Conservation (phyloP, 2,797 vertebrate species). For the Halcyon badia region DNA sequence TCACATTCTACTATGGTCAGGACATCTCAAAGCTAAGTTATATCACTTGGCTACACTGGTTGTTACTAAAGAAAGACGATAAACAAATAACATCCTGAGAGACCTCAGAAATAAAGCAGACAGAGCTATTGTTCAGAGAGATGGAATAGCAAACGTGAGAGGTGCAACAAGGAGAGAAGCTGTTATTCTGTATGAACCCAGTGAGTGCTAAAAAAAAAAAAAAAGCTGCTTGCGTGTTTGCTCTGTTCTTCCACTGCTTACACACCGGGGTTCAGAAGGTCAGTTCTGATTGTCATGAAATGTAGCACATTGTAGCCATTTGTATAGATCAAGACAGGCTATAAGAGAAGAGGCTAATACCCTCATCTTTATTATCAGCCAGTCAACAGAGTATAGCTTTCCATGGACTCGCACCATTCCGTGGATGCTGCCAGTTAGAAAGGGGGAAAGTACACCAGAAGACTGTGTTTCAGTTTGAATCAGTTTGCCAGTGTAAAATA, state of each 20-base stretch:
- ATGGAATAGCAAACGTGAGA: not conserved
- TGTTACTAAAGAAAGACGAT: slow-evolving; percentile 34
- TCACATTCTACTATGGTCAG: not conserved
- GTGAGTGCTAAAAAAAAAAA: not conserved
- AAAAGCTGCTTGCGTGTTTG: not conserved
- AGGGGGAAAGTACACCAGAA: not conserved
- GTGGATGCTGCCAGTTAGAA: not conserved
- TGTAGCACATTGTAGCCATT: not conserved
- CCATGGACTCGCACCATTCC: accelerated
- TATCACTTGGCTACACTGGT: not conserved
- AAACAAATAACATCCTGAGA: slow-evolving; percentile 50
- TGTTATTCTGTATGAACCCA: not conserved
- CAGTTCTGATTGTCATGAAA: not conserved
- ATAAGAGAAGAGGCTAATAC: not conserved
- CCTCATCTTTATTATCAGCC: not conserved
- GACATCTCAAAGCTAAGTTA: slow-evolving; percentile 43
- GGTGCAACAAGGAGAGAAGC: not conserved
- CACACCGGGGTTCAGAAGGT: not conserved
- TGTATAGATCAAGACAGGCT: not conserved
- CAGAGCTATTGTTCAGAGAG: not conserved
- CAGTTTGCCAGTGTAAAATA: slow-evolving; percentile 1
- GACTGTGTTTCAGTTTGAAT: slow-evolving; percentile 15
- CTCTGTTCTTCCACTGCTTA: not conserved
- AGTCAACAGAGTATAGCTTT: not conserved
- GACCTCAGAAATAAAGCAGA: not conserved